Conservation (phyloP, 2,113 vertebrate species). For the Myotis yumanensis region DNA sequence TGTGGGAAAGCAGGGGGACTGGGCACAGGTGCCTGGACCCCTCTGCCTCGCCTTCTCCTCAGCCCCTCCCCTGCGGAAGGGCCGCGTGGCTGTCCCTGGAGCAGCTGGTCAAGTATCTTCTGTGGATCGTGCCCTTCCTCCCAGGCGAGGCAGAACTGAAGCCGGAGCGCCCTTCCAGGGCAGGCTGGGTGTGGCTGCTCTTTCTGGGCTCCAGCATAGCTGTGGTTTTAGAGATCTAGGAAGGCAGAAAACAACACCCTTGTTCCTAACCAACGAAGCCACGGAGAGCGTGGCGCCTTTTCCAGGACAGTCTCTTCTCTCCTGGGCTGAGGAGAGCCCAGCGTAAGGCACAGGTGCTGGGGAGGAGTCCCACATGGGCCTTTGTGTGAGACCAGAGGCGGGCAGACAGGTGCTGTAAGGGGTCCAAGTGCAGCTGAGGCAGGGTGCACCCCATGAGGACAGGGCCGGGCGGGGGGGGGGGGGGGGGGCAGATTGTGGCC, state of each 20-base stretch:
- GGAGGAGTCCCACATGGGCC: neutral
- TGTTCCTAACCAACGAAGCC: rapidly evolving
- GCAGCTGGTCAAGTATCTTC: neutral
- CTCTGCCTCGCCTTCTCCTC: neutral
- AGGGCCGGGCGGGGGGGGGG: neutral
- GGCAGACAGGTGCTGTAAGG: neutral
- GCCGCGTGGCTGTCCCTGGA: neutral
- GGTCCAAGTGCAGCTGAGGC: neutral
- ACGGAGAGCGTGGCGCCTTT: neutral
- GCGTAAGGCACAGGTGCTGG: neutral
- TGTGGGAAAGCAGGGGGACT: too few relatives aligned
- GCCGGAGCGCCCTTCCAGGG: neutral
- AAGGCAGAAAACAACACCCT: neutral
- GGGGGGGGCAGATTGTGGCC: neutral
- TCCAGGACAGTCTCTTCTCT: neutral
- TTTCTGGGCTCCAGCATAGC: neutral
- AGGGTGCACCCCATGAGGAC: rapidly evolving
- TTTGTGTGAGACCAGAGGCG: neutral
- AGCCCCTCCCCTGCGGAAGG: neutral
- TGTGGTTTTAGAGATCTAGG: neutral
- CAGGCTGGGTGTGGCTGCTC: neutral
- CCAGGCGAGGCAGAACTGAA: neutral
- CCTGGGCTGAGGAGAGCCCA: neutral
- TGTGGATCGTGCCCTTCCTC: neutral
- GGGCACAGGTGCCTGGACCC: neutral